Evolutionary conservation across 2,888 invertebrate species (phyloP).

Genomic region (Meiosimyza decipiens): DNA sequence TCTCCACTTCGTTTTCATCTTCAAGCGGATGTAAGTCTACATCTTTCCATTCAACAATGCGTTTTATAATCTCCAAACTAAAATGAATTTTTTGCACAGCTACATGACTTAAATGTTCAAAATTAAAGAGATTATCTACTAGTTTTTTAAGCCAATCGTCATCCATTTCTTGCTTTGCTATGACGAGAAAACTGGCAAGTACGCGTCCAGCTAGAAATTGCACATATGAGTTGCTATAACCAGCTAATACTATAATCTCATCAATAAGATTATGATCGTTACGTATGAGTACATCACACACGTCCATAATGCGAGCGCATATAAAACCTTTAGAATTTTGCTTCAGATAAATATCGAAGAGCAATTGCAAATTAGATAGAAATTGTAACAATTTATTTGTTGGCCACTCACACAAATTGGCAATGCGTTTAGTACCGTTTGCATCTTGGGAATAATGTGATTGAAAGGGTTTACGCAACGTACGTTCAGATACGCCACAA

Average conservation of each 20-base stretch:
- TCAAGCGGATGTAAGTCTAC: slow-evolving; percentile 83
- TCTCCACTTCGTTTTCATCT: slow-evolving; percentile 69
- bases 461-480: slow-evolving; percentile 78
- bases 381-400: slow-evolving; percentile 79
- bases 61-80: slow-evolving; percentile 84
- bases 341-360: slow-evolving; percentile 86
- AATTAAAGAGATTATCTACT: slow-evolving; percentile 76
- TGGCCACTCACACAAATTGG: slow-evolving; percentile 73
- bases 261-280: slow-evolving; percentile 87
- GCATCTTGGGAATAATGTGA: slow-evolving; percentile 69
- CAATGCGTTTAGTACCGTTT: slow-evolving; percentile 69
- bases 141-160: slow-evolving; percentile 83
- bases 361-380: slow-evolving; percentile 83
- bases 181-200: slow-evolving; percentile 83
- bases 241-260: slow-evolving; percentile 83
- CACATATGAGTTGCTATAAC: slow-evolving; percentile 82
- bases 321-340: slow-evolving; percentile 85
- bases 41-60: slow-evolving; percentile 91
- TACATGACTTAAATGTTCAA: slow-evolving; percentile 72
- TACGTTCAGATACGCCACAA: slow-evolving; percentile 79
- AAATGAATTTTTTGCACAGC: slow-evolving; percentile 83
- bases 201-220: slow-evolving; percentile 84
- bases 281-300: slow-evolving; percentile 82
- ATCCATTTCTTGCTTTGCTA: slow-evolving; percentile 84
- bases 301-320: slow-evolving; percentile 82